Evolutionary conservation across 2,888 invertebrate species (phyloP).

Genomic region (Zonitis immaculata): DNA sequence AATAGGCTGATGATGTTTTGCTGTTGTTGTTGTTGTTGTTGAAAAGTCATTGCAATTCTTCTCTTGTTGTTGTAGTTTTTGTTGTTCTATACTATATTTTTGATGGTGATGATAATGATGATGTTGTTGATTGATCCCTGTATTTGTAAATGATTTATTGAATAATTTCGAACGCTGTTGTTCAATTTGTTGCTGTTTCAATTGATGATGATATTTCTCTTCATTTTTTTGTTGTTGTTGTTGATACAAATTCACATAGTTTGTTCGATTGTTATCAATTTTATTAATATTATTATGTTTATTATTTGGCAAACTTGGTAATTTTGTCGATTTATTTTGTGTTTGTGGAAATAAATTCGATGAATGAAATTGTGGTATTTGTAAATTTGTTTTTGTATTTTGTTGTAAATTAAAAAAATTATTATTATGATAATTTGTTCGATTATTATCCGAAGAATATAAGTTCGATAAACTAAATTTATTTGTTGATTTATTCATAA

Average conservation of each 20-base stretch:
- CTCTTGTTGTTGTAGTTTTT: constrained; percentile 8
- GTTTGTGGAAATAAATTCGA: constrained; percentile 31
- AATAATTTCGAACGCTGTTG: constrained; percentile 31
- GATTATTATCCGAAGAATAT: constrained; percentile 22
- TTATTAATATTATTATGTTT: constrained; percentile 7
- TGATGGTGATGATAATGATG: constrained; percentile 20
- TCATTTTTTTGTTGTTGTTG: constrained; percentile 22
- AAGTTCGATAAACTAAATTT: constrained; percentile 14
- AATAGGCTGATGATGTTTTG: constrained; percentile 44
- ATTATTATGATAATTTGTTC: constrained; percentile 29
- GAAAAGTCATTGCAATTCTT: constrained; percentile 12
- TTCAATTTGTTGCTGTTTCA: constrained; percentile 29
- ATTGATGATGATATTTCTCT: constrained; percentile 38
- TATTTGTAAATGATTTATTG: constrained; percentile 32
- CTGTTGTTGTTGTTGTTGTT: too few species aligned
- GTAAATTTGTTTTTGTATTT: constrained; percentile 30
- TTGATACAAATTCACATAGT: constrained; percentile 19
- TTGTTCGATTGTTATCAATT: constrained; percentile 7
- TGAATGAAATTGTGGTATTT: constrained; percentile 39
- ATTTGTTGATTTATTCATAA: constrained; percentile 17
- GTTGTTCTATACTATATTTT: constrained; percentile 15
- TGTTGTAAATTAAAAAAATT: constrained; percentile 34
- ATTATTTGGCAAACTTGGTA: constrained; percentile 33
- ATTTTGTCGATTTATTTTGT: constrained; percentile 10
- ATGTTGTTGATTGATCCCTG: constrained; percentile 15